A percentile compares a stretch with the other conserved stretches of the same genome.
Conservation (phyloP, 1,140 invertebrate species). For the Spodoptera frugiperda region DNA sequence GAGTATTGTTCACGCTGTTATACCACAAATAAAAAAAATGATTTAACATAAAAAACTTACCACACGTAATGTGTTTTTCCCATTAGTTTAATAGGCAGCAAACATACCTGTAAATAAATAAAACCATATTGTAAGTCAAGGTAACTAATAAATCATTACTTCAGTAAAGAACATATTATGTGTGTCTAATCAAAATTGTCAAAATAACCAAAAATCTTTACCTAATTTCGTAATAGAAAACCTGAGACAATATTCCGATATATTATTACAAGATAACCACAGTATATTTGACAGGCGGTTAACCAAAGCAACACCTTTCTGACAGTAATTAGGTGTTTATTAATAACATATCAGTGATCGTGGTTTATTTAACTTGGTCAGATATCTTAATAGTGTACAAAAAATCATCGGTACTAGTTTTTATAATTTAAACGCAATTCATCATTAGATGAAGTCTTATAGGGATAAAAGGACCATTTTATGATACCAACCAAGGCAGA, state of each 20-base stretch:
- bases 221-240: not conserved
- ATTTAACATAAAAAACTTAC: not conserved
- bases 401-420: too few species aligned
- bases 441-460: too few species aligned
- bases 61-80: not conserved
- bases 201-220: not conserved
- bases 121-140: not conserved
- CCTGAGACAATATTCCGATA: not conserved
- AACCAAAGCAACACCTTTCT: conserved; percentile 49
- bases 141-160: not conserved
- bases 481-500: not conserved
- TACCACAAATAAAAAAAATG: too few species aligned
- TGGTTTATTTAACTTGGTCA: too few species aligned
- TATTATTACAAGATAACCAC: conserved; percentile 5
- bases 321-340: conserved; percentile 3
- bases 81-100: not conserved
- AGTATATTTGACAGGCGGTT: conserved; percentile 47
- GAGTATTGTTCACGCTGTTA: too few species aligned
- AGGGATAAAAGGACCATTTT: too few species aligned
- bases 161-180: too few species aligned
- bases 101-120: not conserved
- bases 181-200: too few species aligned
- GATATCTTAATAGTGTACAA: not conserved
- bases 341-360: not conserved
- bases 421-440: too few species aligned